Base-by-base conservation (phyloP, 1,140 invertebrate genomes). In the Aphaenogaster ashmeadi region DNA sequence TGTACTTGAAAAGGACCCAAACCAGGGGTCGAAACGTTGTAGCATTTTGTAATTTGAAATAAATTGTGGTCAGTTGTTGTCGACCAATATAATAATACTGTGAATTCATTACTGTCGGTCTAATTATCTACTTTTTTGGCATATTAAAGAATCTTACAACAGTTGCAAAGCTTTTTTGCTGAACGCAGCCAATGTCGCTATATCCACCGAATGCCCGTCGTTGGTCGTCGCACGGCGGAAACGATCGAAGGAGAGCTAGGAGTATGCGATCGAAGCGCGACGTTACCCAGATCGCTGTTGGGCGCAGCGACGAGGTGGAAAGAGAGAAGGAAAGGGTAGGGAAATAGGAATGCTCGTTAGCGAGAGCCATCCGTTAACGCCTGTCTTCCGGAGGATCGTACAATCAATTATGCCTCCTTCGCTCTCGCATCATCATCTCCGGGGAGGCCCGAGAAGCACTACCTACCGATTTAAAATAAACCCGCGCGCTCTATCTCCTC, bases 401-500 rank as follows among this genome's bases (percentile, higher is more conserved):
- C 94, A 94, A 95, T 95, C 95, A 95, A 95, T 95, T 95, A 95
- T 94, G 92, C 91, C 93, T 94, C 94, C 93, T 94, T 93, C 95
- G 92, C 93, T 91, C 80, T 93, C 92, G 93, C 94, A 94, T 94
- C 93, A 93, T 94, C 94, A 94, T 94, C 94, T 94, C 91, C 90
- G 91, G 93, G 94, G 93, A 94, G 94, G 94, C 93, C 93, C 91
- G 91, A 27, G 27, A 87, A 90, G 89, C 88, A 90, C 92, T 93
- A 94, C 94, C 94, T 94, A 94, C 94, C 93, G 94, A 95, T 95
- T 95, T 95, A 95, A 95, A 95, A 95, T 94, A 94, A 95, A 94
- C 94, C 90, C 92, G 71, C 80, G 44, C 54, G 41, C 74, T 66
- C 77, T 79, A 62, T 41, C 69, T 58, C 33, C 74, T 36, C 62